Percentiles rank a stretch among this genome's conserved stretches.
Evolutionary conservation across 1,140 invertebrate species (phyloP).

Genomic region (Micrasema longulum): DNA sequence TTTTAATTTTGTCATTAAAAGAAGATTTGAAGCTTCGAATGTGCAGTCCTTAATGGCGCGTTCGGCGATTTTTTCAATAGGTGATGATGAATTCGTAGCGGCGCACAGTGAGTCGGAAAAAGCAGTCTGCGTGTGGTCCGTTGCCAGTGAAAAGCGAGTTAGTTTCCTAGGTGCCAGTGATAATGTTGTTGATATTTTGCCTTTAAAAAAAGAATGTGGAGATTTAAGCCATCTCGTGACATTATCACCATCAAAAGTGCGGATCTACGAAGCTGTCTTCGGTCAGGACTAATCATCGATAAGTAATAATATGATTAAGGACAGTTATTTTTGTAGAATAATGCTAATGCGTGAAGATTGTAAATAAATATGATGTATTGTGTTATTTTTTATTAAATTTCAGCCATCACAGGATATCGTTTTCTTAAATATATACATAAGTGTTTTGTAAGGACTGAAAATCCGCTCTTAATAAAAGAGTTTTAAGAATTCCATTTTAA

Average conservation of each 20-base stretch:
- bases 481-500: too few species aligned
- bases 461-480: too few species aligned
- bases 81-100: constrained; percentile 72
- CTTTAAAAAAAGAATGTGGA: neutral
- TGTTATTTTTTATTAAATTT: too few species aligned
- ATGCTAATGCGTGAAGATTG: too few species aligned
- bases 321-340: too few species aligned
- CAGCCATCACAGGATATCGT: too few species aligned
- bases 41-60: constrained; percentile 73
- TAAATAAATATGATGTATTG: too few species aligned
- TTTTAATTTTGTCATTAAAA: constrained; percentile 60
- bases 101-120: constrained; percentile 75
- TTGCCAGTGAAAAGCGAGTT: constrained; percentile 70
- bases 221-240: constrained; percentile 63
- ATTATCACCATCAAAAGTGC: constrained; percentile 73
- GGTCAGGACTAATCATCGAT: too few species aligned
- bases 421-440: too few species aligned
- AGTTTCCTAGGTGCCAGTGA: constrained; percentile 71
- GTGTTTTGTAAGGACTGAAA: too few species aligned
- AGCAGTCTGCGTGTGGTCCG: constrained; percentile 75
- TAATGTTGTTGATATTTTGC: constrained; percentile 73
- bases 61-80: constrained; percentile 70
- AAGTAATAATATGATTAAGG: too few species aligned
- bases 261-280: constrained; percentile 69
- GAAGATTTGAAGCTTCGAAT: constrained; percentile 10